Evolutionary conservation across 2,888 invertebrate genomes (phyloP), one percentile per base, ranked within the genome.

Genomic region (Embidobia sp.): DNA sequence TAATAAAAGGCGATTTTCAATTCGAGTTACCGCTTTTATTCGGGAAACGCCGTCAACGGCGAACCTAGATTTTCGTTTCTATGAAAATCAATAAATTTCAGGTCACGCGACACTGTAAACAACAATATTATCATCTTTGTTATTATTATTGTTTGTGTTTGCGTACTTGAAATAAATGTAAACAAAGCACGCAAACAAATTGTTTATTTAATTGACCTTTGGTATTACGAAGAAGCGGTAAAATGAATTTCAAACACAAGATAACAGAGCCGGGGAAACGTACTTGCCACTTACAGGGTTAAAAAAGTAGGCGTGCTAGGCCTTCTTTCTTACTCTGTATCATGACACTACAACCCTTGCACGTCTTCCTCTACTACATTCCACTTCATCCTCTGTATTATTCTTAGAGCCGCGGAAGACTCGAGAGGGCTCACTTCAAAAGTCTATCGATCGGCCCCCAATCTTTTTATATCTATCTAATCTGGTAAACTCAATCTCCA

Each of bases 361-460:
- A 33, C 72, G 40, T 48, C 67, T 77, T 76, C 79, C 75, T 82
- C 81, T 79, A 79, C 78, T 73, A 70, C 76, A 82, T 82, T 83
- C 83, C 78, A 84, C 79, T 81, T 69, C 63, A 67, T 64, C 69
- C 81, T 77, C 75, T 83, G 85, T 87, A 85, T 87, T 87, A 85
- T 87, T 87, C 87, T 86, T 86, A 83, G 84, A 83, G 84, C 82
- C 83, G 53, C 37, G 83, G 81, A 85, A 86, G 84, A 83, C 85
- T 87, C 84, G 80, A 87, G 87, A 84, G 82, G 84, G 81, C 82
- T 82, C 80, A 82, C 83, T 85, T 81, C 81, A 81, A 64, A 78
- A 79, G 82, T 83, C 83, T 82, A 86, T 86, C 85, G 87, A 87
- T 87, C 85, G 84, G 80, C 82, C 72, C 72, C 70, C 77, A 74